Percentiles rank a stretch among this genome's conserved stretches.
Conservation (phyloP, 2,888 invertebrate species). For the Panzeria rudis region DNA sequence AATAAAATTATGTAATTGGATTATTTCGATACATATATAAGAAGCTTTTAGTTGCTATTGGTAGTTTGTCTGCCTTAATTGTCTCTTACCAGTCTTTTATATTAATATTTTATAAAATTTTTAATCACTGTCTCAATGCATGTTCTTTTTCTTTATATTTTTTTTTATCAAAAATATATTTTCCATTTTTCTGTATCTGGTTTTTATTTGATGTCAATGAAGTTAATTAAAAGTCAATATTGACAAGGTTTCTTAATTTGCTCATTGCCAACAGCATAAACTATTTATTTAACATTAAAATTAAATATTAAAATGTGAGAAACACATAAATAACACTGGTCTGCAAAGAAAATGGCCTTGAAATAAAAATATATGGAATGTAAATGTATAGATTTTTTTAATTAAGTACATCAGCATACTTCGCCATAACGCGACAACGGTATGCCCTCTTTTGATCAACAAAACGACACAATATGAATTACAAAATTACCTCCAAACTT, state of each 20-base stretch:
- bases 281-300: not conserved
- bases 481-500: too few species aligned
- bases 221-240: conserved; percentile 63
- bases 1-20: too few species aligned
- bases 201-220: conserved; percentile 42
- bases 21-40: too few species aligned
- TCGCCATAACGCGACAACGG: too few species aligned
- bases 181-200: not conserved
- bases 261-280: not conserved
- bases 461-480: too few species aligned
- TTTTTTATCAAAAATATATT: not conserved
- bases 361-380: too few species aligned
- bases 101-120: not conserved
- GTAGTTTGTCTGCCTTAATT: not conserved
- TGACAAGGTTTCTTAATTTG: conserved; percentile 51
- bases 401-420: too few species aligned
- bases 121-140: not conserved
- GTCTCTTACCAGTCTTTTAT: not conserved
- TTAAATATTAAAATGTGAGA: not conserved
- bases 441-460: too few species aligned
- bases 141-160: not conserved
- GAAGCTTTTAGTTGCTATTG: too few species aligned
- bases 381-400: too few species aligned
- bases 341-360: too few species aligned
- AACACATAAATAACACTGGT: not conserved